Percentiles rank a stretch among this genome's conserved stretches.
These are phyloP conservation scores for Eumeta japonica DNA, from an alignment of 1,140 invertebrate species.

Conservation along the genomic window DNA sequence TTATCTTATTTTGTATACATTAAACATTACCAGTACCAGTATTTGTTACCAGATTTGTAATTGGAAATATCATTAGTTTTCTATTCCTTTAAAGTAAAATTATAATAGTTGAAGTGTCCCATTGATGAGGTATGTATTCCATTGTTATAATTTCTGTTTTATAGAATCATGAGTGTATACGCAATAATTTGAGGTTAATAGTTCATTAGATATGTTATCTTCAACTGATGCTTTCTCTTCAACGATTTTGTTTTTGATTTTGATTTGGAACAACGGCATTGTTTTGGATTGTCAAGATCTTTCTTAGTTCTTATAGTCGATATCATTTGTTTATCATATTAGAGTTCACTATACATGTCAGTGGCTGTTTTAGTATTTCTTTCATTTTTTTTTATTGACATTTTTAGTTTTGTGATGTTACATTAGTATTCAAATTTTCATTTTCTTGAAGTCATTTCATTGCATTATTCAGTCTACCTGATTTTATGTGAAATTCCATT, in stretches of 20 bases:
- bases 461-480: constrained; percentile 10
- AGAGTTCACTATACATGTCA: constrained; percentile 10
- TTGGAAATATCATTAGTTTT: constrained; percentile 14
- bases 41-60: no score
- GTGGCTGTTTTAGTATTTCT: constrained; percentile 10
- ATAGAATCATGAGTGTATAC: constrained; percentile 10
- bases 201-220: constrained; percentile 19
- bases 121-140: constrained; percentile 14
- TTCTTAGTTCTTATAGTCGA: background rate
- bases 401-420: constrained; percentile 7
- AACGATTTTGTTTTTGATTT: constrained; percentile 16
- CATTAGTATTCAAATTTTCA: constrained; percentile 8
- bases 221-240: constrained; percentile 16
- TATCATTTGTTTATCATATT: constrained; percentile 2
- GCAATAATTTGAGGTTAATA: constrained; percentile 7
- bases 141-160: constrained; percentile 16
- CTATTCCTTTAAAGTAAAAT: constrained; percentile 21
- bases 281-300: no score
- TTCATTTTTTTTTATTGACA: constrained; percentile 8
- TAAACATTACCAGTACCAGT: constrained; percentile 15
- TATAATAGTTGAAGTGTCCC: constrained; percentile 18
- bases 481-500: no score
- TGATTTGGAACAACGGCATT: constrained; percentile 10
- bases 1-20: constrained; percentile 14
- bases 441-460: constrained; percentile 10